These are phyloP conservation scores for Drosophila pallidifrons DNA, from an alignment of 1,140 invertebrate species.

Conservation along the genomic window DNA sequence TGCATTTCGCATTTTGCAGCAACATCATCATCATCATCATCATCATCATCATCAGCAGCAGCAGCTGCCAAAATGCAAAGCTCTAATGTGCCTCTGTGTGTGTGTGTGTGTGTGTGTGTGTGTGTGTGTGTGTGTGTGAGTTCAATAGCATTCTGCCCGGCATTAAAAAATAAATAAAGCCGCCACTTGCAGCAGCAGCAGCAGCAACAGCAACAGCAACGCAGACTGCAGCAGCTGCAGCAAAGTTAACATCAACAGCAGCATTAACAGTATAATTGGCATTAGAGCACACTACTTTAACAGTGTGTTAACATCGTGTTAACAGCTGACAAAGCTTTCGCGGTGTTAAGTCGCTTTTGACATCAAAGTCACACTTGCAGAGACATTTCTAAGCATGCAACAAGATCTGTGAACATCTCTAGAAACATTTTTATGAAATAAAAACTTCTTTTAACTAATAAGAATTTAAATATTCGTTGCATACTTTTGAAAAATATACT, in stretches of 20 bases:
- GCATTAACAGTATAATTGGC: not conserved
- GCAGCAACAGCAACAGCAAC: slow-evolving; percentile 5
- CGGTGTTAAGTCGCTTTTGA: not conserved
- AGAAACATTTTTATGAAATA: too few relatives aligned
- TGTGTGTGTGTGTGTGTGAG: slow-evolving; percentile 52
- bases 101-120: not conserved
- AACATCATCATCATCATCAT: slow-evolving; percentile 14
- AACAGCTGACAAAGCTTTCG: slow-evolving; percentile 38
- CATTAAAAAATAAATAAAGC: slow-evolving; percentile 79
- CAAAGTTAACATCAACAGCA: too few relatives aligned
- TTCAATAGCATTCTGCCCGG: slow-evolving; percentile 79
- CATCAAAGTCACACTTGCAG: too few relatives aligned
- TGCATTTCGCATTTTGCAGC: slow-evolving; percentile 61
- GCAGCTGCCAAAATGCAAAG: slow-evolving; percentile 38
- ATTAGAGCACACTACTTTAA: slow-evolving; percentile 2
- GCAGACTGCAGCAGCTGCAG: slow-evolving; percentile 8
- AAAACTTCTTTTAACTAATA: too few relatives aligned
- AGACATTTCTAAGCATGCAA: too few relatives aligned
- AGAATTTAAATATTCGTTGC: too few relatives aligned
- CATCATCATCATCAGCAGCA: slow-evolving; percentile 11
- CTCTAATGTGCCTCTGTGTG: slow-evolving; percentile 1
- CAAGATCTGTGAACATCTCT: too few relatives aligned
- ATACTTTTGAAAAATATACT: too few relatives aligned
- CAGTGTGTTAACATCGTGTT: slow-evolving; percentile 27
- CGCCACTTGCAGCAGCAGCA: slow-evolving; percentile 58